Base-by-base conservation (phyloP, 2,888 invertebrate genomes). In the Caenorhabditis zanzibari region DNA sequence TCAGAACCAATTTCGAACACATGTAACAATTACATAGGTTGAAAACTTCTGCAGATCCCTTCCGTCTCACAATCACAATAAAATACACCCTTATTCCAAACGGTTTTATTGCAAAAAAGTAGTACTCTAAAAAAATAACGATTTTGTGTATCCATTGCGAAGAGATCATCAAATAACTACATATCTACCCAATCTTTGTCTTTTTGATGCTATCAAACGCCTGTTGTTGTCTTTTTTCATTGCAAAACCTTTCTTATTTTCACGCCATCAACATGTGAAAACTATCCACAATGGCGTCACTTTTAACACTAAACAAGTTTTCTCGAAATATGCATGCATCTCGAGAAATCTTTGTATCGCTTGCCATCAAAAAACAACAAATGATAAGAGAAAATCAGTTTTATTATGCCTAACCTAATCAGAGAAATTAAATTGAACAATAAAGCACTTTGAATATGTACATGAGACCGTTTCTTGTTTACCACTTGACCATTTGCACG, bases 401-500 rank as follows among this genome's bases (percentile, higher is more conserved):
- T n/a, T 64, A 66, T 75, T 75, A 58, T 38, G 35, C 66, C 66
- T 66, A 66, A 2, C 35, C 47, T 58, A 66, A 52, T 52, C 14
- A n/a, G 2, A 56, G 35, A 24, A 59, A 68, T 19, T 38, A 32
- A 76, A 9, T 10, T n/a, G n/a, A 22, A 16, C 52, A 76, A 64
- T 58, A 71, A 58, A 58, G 61, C 47, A 59, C 26, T 59, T 24
- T 61, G 14, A n/a, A 14, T 76, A 68, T 76, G 32, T 76, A 76
- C 69, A 76, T 68, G 76, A 59, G 75, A 52, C 38, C 41, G 35
- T 71, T 38, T 76, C 12, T 2, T 32, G 44, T 28, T 68, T 54
- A 89, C 89, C 89, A 89, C 63, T 89, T 89, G 56, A 86, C 76
- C 41, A 89, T 73, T 24, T 81, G 82, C n/a, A 88, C 85, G 19